Percentiles rank a stretch among this genome's conserved stretches.
Evolutionary conservation across 2,888 invertebrate genomes (phyloP).

Genomic region (Allophyes oxyacanthae): DNA sequence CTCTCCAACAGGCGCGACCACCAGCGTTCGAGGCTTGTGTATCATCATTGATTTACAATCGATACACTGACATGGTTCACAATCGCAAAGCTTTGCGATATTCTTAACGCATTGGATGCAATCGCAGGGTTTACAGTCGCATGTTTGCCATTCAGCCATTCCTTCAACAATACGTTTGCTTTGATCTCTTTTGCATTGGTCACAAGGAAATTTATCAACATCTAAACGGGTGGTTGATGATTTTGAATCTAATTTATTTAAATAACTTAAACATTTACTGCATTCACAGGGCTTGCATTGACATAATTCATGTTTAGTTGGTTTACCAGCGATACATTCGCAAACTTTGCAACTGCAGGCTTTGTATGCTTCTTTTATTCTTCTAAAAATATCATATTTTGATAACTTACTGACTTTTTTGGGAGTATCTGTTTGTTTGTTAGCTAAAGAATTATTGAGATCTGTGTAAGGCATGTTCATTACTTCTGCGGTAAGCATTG

Average conservation of each 20-base stretch:
- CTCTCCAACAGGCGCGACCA: conserved; percentile 63
- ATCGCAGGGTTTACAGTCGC: conserved; percentile 66
- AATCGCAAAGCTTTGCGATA: conserved; percentile 57
- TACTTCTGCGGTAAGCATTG: conserved; percentile 68
- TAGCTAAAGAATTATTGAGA: conserved; percentile 32
- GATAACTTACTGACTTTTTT: conserved; percentile 35
- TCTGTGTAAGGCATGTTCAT: conserved; percentile 68
- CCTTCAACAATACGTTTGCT: conserved; percentile 52
- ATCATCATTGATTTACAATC: conserved; percentile 58
- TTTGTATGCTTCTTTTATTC: conserved; percentile 74
- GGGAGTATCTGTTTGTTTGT: conserved; percentile 1
- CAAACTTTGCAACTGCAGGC: conserved; percentile 82
- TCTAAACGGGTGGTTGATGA: not conserved
- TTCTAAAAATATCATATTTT: conserved; percentile 67
- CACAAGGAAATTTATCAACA: conserved; percentile 47
- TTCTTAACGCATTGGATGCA: conserved; percentile 51
- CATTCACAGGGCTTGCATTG: conserved; percentile 69
- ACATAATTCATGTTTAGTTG: conserved; percentile 53
- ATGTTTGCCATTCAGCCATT: conserved; percentile 28
- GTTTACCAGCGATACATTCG: conserved; percentile 68
- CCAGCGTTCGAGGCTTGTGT: conserved; percentile 40
- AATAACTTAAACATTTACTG: conserved; percentile 55
- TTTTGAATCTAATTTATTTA: conserved; percentile 17
- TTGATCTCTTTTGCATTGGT: conserved; percentile 51
- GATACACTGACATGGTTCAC: conserved; percentile 66